Evolutionary conservation across 2,113 vertebrate species (phyloP).

Genomic region (Colistium nudipinnis): DNA sequence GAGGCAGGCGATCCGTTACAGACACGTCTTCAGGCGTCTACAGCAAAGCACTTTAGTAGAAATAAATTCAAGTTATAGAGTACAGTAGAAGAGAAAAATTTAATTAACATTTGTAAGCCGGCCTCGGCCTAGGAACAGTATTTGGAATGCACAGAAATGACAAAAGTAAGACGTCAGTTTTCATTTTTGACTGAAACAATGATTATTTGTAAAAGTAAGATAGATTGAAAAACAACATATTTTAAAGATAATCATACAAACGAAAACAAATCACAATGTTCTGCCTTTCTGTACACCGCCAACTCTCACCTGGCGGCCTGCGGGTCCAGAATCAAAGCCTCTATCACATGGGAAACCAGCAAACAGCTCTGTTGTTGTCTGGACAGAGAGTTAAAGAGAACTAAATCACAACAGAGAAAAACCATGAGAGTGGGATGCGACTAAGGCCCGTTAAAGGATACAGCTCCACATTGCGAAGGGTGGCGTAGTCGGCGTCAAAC

Average conservation of each 20-base stretch:
- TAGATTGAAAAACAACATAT: too few species aligned
- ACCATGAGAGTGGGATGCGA: neutral
- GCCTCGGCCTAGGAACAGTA: too few species aligned
- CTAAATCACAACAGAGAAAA: neutral
- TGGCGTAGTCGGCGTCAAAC: slow-evolving; percentile 95
- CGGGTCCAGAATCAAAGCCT: slow-evolving; percentile 95
- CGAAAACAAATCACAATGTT: neutral
- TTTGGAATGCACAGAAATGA: too few species aligned
- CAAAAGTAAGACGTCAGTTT: too few species aligned
- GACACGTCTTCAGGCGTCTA: too few species aligned
- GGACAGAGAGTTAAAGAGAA: slow-evolving; percentile 63
- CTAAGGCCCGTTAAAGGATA: slow-evolving; percentile 82
- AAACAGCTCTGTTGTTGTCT: slow-evolving; percentile 98
- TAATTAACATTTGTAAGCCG: too few species aligned
- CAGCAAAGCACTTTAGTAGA: too few species aligned
- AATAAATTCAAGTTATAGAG: too few species aligned
- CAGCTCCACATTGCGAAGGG: slow-evolving; percentile 94
- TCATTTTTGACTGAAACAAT: too few species aligned
- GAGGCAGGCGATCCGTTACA: slow-evolving; percentile 8
- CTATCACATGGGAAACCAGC: slow-evolving; percentile 92
- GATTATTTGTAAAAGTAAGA: too few species aligned
- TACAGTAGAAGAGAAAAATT: too few species aligned
- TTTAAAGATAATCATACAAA: neutral
- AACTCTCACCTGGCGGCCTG: slow-evolving; percentile 89
- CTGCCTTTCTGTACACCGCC: neutral